phyloP scores from a whole-genome alignment of 2,888 invertebrate species.

The Dolomedes plantarius region DNA sequence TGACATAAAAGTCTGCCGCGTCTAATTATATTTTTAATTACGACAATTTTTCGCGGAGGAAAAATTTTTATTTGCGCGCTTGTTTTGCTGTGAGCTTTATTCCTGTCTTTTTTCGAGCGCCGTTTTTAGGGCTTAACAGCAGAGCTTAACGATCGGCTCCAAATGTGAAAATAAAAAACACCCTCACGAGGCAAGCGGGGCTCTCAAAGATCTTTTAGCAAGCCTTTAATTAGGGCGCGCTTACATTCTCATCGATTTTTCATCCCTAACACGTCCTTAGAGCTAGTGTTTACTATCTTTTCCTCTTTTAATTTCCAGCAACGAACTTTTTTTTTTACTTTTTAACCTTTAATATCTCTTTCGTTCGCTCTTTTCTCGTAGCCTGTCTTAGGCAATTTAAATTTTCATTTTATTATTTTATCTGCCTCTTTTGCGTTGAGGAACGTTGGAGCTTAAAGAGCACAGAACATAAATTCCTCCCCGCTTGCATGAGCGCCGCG shows the following conservation, averaged over 20 bases:
- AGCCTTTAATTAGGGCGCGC: conserved; percentile 63
- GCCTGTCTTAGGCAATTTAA: conserved; percentile 67
- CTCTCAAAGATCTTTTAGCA: conserved; percentile 60
- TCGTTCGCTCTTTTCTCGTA: conserved; percentile 12
- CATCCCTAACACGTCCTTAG: conserved; percentile 56
- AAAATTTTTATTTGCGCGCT: conserved; percentile 23
- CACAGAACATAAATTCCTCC: conserved; percentile 52
- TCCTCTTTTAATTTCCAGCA: conserved; percentile 67
- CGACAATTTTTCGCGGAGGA: conserved; percentile 43
- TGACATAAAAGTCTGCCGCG: conserved; percentile 40
- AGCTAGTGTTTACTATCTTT: conserved; percentile 63
- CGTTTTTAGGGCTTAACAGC: conserved; percentile 44
- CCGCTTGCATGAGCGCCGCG: conserved; percentile 9
- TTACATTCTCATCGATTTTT: conserved; percentile 61
- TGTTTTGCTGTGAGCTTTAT: conserved; percentile 15
- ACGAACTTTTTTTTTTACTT: conserved; percentile 51
- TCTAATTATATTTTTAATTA: conserved; percentile 70
- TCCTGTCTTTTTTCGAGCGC: conserved; percentile 26
- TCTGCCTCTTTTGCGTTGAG: conserved; percentile 43
- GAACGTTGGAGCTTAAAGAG: conserved; percentile 54
- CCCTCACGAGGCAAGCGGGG: conserved; percentile 9
- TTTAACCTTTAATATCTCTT: conserved; percentile 61
- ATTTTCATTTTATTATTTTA: conserved; percentile 69
- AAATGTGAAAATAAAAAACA: conserved; percentile 23
- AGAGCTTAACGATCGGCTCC: conserved; percentile 43